Evolutionary conservation across 2,113 vertebrate genomes (phyloP), one percentile per base, ranked within the genome.

Genomic region (human (Homo sapiens)): DNA sequence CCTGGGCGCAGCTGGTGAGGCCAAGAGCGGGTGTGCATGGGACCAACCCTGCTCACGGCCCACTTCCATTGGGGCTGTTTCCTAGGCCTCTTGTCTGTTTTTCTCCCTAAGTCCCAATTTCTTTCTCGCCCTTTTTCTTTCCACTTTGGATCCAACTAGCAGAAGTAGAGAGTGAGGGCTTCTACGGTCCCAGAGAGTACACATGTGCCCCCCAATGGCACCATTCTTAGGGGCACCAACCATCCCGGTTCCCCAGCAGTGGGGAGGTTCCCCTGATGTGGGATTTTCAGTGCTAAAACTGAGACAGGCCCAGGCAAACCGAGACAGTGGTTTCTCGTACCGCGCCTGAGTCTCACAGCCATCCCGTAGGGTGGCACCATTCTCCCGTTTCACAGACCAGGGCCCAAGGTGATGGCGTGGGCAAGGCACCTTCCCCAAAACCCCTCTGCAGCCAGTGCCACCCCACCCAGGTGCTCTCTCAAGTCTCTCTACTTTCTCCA

Each of bases 301-400:
- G 22, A 35, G 23, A 35, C 8, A 50, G 64, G 9, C 50, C 80
- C 27, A 8, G 27, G 45, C 38, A 61, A 27, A 14, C 59, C 2
- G 0, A 32, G 55, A 45, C 20, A 27, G 27, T 8, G 30, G 35
- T 17, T 68, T 52, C 17, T 57, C 7, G 0, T 14, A 1, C 40
- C 1, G 6, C 59, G 7, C 40, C 43, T 11, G n/a, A 70, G 43
- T 43, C n/a, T 78, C 1, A 1, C 5, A 2, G 11, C 35, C 22
- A 6, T 0, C 4, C 12, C 2, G 0, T 10, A 0, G 1, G 5
- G 8, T 1, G 40, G 5, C 22, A 22, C 25, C 35, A 0, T 38
- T 55, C 52, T 55, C 23, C 55, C 4, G 0, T 38, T 23, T 22
- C 80, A 25, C 68, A 59, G 66, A 38, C 2, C 22, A 75, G 52